A percentile compares a stretch with the other conserved stretches of the same genome.
phyloP scores from a whole-genome alignment of 1,140 invertebrate genomes.

The Drosophila mauritiana region DNA sequence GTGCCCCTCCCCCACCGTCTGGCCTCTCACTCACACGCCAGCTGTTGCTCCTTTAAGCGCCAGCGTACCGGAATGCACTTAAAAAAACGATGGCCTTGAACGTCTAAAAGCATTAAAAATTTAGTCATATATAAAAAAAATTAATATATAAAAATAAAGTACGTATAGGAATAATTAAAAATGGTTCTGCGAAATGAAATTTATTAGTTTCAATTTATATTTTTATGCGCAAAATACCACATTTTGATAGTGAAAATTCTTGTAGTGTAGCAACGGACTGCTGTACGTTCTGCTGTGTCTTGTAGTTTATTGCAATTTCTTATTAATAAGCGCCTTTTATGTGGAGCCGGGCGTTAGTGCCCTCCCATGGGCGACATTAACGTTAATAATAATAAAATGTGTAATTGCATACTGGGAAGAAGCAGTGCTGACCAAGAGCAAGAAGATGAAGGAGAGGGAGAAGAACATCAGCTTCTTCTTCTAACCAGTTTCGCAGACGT shows the following conservation, averaged over 20 bases:
- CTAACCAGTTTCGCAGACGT: constrained; percentile 34
- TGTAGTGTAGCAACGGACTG: constrained; percentile 6
- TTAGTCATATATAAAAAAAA: background rate
- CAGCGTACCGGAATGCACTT: constrained; percentile 14
- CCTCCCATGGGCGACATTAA: constrained; percentile 76
- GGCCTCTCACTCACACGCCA: constrained; percentile 20
- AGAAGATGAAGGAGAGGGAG: constrained; percentile 2
- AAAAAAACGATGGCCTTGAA: background rate
- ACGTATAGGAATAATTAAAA: no score
- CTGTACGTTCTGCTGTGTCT: background rate
- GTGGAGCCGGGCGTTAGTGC: constrained; percentile 59
- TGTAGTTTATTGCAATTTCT: constrained; percentile 74
- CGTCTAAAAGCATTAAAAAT: background rate
- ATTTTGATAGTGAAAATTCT: background rate
- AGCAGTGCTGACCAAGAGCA: constrained; percentile 2
- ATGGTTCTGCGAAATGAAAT: no score
- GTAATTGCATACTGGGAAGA: constrained; percentile 66
- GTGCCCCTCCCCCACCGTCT: background rate
- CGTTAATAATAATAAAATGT: constrained; percentile 80
- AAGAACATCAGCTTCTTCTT: constrained; percentile 9
- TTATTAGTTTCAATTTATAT: no score
- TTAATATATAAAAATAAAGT: background rate
- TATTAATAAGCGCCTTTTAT: constrained; percentile 80
- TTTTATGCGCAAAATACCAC: no score
- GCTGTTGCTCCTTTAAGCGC: constrained; percentile 51